phyloP scores from a whole-genome alignment of 1,140 invertebrate species.

The Dolichoris vasculosae region DNA sequence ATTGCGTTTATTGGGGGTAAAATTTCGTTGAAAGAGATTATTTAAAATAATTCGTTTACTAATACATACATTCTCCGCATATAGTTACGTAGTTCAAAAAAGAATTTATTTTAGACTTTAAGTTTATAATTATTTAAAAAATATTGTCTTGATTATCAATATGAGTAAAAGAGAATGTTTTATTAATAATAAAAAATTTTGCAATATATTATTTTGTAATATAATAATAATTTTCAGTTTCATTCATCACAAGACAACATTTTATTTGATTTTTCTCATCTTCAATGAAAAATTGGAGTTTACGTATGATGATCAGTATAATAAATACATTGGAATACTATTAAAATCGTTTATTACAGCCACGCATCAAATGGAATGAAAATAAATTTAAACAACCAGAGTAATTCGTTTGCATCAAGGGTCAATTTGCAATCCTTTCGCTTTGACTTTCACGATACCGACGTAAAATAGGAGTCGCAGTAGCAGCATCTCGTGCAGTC shows the following conservation, averaged over 20 bases:
- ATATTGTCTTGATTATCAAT: too few species aligned
- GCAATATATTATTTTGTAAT: too few species aligned
- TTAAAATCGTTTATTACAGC: neutral
- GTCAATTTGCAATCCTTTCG: neutral
- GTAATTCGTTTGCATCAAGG: too few species aligned
- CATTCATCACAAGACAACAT: too few species aligned
- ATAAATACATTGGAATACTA: neutral
- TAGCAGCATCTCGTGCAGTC: too few species aligned
- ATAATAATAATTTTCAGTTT: too few species aligned
- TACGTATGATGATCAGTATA: neutral
- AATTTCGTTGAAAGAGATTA: neutral
- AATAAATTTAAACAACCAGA: neutral
- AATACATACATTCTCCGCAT: neutral
- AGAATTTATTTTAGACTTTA: neutral
- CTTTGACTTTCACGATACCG: neutral
- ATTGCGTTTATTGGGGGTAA: too few species aligned
- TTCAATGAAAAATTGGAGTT: neutral
- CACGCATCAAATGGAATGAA: neutral
- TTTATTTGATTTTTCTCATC: neutral
- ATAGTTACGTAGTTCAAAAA: too few species aligned
- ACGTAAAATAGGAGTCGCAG: neutral
- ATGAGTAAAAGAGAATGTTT: too few species aligned
- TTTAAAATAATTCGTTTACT: neutral
- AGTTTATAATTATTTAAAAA: neutral
- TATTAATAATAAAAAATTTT: too few species aligned